Evolutionary conservation across 2,113 vertebrate genomes (phyloP), one percentile per base, ranked within the genome.

Genomic region (Andinoacara biseriatus): DNA sequence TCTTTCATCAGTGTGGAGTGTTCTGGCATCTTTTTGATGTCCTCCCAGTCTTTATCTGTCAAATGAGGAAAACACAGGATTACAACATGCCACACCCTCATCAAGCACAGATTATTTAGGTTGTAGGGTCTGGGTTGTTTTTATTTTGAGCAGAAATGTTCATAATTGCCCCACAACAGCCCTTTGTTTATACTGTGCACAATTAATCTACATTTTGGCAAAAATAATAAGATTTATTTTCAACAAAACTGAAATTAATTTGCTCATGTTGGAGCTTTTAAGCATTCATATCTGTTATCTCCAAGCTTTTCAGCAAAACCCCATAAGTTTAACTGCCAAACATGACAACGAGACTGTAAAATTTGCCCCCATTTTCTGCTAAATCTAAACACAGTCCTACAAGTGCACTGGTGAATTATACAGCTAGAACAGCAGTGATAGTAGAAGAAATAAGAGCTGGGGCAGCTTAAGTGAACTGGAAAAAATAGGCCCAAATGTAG

Each of bases 1-100:
- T 99, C 98, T 96, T 99, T 99, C 98, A 99, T 99, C 96, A 99
- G 96, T 3, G 98, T 99, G 82, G 98, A 99, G 96, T 99, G 98
- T 94, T 99, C 98, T 0, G 98, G 98, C 98, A 99, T 99, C 96
- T 99, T 99, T 97, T 99, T 99, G 90, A 99, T 99, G 95, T 99
- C 98, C 95, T 99, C 98, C 98, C 98, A 99, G 94, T 99, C 98
- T 96, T 99, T 99, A 95, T 99, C 98, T 99, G 95, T 86, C 33
- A 87, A 85, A 90, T 85, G 69, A 91, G 69, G 60, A 67, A 80
- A 86, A 77, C 63, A 76, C 77, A 83, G 62, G 60, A 90, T 93
- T 89, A 91, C 40, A 74, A 40, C 7, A 11, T 52, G 65, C 38
- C 63, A 85, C 76, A 69, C 43, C 38, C 65, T 77, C 60, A 56